Percentiles rank a stretch among this genome's conserved stretches.
These are phyloP conservation scores for Eucidaris tribuloides DNA, from an alignment of 35 echinoderm and acorn worm genomes.

Conservation along the genomic window DNA sequence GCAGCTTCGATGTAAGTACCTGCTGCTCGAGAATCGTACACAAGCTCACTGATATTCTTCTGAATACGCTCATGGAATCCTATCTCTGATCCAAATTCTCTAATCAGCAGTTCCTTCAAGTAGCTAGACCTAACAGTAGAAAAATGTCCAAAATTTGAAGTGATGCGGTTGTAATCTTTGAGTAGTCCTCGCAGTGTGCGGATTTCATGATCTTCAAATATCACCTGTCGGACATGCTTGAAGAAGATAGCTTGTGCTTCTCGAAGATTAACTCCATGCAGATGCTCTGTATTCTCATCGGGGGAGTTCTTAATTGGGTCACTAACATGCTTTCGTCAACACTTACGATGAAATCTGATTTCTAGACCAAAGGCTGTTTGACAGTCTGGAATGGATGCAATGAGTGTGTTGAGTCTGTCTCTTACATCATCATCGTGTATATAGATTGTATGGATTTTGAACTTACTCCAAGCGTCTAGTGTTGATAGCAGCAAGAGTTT, in stretches of 20 bases:
- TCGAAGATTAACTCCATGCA: constrained; percentile 33
- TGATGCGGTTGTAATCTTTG: constrained; percentile 44
- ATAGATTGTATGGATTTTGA: constrained; percentile 40
- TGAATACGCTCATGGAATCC: constrained; percentile 33
- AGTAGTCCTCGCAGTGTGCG: constrained; percentile 52
- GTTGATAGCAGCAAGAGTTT: constrained; percentile 42
- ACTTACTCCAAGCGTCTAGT: constrained; percentile 47
- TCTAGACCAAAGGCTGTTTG: constrained; percentile 47
- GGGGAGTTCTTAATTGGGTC: too few species aligned
- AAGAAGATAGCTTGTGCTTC: constrained; percentile 41
- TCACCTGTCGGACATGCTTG: constrained; percentile 33
- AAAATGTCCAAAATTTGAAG: constrained; percentile 28
- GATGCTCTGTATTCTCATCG: constrained; percentile 39
- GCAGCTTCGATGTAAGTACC: constrained; percentile 30
- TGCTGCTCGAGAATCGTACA: constrained; percentile 29
- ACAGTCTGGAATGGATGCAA: constrained; percentile 56
- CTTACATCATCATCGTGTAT: constrained; percentile 27
- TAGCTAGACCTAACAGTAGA: constrained; percentile 28
- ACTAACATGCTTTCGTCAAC: constrained; percentile 38
- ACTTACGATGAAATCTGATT: constrained; percentile 44
- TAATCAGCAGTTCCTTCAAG: constrained; percentile 48
- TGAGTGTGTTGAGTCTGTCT: constrained; percentile 43
- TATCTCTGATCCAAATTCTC: constrained; percentile 43
- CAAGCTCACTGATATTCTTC: constrained; percentile 45
- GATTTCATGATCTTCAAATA: constrained; percentile 41